phyloP scores from a whole-genome alignment of 2,113 vertebrate genomes.

The Oenanthe melanoleuca region DNA sequence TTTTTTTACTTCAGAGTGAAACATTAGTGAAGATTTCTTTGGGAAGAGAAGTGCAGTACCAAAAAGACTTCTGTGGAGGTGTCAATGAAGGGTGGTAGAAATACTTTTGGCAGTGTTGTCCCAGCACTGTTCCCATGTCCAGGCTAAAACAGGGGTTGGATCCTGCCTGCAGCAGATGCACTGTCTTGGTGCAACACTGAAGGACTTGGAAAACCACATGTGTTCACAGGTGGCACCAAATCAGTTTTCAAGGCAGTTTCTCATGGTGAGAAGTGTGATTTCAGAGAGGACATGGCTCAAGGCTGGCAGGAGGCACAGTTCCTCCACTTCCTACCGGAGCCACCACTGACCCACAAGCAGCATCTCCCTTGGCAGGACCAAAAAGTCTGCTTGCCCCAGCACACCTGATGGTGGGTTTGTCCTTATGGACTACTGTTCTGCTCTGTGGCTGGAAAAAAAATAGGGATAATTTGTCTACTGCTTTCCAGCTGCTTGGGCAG shows the following conservation, averaged over 20 bases:
- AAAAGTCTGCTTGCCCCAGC: neutral
- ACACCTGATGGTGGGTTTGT: neutral
- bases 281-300: neutral
- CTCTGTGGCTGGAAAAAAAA: neutral
- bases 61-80: neutral
- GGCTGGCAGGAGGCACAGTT: neutral
- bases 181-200: neutral
- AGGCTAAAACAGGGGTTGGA: neutral
- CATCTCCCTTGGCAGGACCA: neutral
- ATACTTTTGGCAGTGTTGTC: neutral
- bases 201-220: neutral
- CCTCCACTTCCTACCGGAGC: neutral
- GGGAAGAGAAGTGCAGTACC: neutral
- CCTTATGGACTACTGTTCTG: neutral
- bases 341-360: neutral
- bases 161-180: neutral
- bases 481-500: neutral
- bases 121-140: neutral
- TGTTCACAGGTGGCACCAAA: neutral
- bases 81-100: neutral
- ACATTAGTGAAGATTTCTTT: neutral
- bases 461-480: neutral
- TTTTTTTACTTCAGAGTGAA: neutral
- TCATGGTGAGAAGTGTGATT: neutral
- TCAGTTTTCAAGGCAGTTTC: neutral